Percentiles rank a stretch among this genome's conserved stretches.
phyloP scores from a whole-genome alignment of 1,140 invertebrate species.

The Drosophila tropicalis region DNA sequence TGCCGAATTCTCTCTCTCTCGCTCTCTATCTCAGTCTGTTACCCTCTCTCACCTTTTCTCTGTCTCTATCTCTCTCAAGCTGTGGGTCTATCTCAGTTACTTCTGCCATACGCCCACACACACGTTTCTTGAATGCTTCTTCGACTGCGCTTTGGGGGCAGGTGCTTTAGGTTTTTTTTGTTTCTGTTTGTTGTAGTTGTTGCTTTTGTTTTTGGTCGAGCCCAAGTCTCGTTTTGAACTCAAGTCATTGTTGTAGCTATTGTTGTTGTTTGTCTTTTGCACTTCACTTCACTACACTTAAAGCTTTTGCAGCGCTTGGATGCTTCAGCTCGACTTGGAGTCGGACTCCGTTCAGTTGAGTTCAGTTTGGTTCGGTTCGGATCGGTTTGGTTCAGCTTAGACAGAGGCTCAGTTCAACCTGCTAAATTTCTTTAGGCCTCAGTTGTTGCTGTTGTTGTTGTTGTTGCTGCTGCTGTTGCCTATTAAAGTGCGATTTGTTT shows the following conservation, averaged over 20 bases:
- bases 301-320: conserved; percentile 76
- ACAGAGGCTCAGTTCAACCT: conserved; percentile 53
- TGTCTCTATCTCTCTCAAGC: background rate
- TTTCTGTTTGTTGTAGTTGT: background rate
- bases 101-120: conserved; percentile 40
- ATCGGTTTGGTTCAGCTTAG: conserved; percentile 15
- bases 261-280: conserved; percentile 77
- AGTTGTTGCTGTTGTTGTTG: conserved; percentile 16
- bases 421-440: conserved; percentile 69
- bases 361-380: background rate
- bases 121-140: conserved; percentile 33
- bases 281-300: conserved; percentile 83
- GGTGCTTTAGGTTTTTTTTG: conserved; percentile 47
- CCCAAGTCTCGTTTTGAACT: conserved; percentile 64
- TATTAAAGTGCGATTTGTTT: conserved; percentile 83
- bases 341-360: conserved; percentile 20
- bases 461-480: conserved; percentile 56
- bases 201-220: conserved; percentile 8
- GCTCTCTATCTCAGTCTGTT: background rate
- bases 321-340: conserved; percentile 51
- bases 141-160: conserved; percentile 31
- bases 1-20: background rate
- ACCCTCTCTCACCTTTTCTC: background rate
- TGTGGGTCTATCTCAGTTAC: background rate
- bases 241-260: conserved; percentile 57